phyloP scores from a whole-genome alignment of 2,888 invertebrate genomes.

The Macaria liturata region DNA sequence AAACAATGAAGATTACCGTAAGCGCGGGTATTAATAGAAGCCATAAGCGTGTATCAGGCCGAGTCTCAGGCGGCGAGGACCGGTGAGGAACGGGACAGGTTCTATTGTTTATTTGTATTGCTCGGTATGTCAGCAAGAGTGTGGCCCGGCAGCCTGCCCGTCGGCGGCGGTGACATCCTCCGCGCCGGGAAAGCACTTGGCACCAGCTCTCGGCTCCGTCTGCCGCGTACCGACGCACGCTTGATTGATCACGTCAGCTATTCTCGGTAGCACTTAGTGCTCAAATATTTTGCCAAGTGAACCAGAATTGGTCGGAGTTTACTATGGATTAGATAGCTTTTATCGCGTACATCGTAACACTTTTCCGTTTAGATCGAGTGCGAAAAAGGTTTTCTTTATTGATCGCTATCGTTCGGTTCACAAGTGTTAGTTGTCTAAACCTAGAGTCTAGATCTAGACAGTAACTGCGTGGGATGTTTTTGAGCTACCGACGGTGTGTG shows the following conservation, averaged over 20 bases:
- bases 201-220: constrained; percentile 43
- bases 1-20: constrained; percentile 21
- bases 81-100: constrained; percentile 31
- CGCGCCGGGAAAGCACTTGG: constrained; percentile 57
- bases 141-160: constrained; percentile 11
- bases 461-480: constrained; percentile 9
- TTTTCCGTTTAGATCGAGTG: constrained; percentile 9
- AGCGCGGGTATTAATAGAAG: constrained; percentile 13
- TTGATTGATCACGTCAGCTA: constrained; percentile 60
- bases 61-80: constrained; percentile 32
- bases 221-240: constrained; percentile 58
- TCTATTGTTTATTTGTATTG: constrained; percentile 37
- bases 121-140: constrained; percentile 39
- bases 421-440: constrained; percentile 2
- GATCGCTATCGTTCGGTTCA: neutral
- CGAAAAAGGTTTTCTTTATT: neutral
- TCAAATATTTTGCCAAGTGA: constrained; percentile 46
- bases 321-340: constrained; percentile 18
- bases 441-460: constrained; percentile 7
- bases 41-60: constrained; percentile 24
- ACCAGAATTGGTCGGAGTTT: constrained; percentile 28
- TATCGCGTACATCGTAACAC: constrained; percentile 12
- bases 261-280: constrained; percentile 46
- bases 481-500: neutral
- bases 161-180: constrained; percentile 7